Base-by-base conservation (phyloP, 2,888 invertebrate species). In the Brenthis daphne region DNA sequence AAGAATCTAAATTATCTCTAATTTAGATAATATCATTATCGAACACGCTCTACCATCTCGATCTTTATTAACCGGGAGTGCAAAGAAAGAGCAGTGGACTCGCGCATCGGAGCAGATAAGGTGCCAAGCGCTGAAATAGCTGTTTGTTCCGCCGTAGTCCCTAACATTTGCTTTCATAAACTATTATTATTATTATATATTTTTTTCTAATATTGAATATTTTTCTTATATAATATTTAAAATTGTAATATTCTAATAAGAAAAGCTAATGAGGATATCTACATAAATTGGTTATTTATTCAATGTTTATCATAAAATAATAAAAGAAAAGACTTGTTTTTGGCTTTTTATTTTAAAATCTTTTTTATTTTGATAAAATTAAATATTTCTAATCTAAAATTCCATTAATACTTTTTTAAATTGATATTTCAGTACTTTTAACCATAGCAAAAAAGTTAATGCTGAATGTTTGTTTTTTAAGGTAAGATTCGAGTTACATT, bases 41-140 rank as follows among this genome's bases (percentile, higher is more conserved):
- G 50, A 67, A 67, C 67, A 43, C 50, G 51, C 65, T 29, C 65
- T 50, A 43, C 33, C 55, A 63, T 70, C 66, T 53, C 56, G 50
- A 61, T 72, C 65, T 70, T 70, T 70, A 70, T 70, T 70, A 70
- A 67, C 61, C 24, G 67, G 63, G 57, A 64, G 68, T 64, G 65
- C 70, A 73, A 67, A 74, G 73, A 73, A 69, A 74, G 71, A 65
- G 69, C 70, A 66, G 67, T 65, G 67, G 63, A 66, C 54, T 64
- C 64, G 69, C 69, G 67, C 71, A 68, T 70, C 69, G 64, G 60
- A 73, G 74, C 74, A 78, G 84, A 84, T 82, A 82, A 84, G 80
- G 78, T 77, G 78, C 80, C 78, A 76, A 77, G 78, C 80, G 76
- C 76, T 79, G 79, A 81, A 84, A 82, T 81, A 81, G 78, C 76